phyloP scores from a whole-genome alignment of 2,888 invertebrate species.

The Osmoderma eremita region DNA sequence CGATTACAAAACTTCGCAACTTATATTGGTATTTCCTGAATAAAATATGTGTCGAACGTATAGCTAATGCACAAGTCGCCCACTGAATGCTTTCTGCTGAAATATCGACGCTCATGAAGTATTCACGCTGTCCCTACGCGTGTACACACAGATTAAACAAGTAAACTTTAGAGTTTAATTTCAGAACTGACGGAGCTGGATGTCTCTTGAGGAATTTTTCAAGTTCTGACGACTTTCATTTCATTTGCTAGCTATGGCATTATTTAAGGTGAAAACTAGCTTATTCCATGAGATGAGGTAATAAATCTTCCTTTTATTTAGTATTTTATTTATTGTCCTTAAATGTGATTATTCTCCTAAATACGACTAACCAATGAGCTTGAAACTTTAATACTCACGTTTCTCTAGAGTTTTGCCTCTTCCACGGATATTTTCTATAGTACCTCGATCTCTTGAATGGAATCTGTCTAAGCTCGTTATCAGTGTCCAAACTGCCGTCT shows the following conservation, averaged over 20 bases:
- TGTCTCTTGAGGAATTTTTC: too few relatives aligned
- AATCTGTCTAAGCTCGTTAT: slow-evolving; percentile 31
- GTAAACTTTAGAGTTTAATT: too few relatives aligned
- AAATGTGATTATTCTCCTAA: background rate
- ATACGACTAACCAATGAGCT: background rate
- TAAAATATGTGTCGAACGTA: slow-evolving; percentile 1
- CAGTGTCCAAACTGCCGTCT: background rate
- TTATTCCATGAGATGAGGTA: too few relatives aligned
- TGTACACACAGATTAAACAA: background rate
- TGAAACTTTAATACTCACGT: slow-evolving; percentile 44
- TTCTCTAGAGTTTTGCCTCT: slow-evolving; percentile 66
- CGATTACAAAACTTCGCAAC: background rate
- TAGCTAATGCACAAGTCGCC: slow-evolving; percentile 19
- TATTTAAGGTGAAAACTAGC: too few relatives aligned
- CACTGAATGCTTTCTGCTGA: slow-evolving; percentile 1
- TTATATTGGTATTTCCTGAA: background rate
- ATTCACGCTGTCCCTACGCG: background rate
- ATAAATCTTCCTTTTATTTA: too few relatives aligned
- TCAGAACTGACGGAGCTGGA: too few relatives aligned
- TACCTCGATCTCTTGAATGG: slow-evolving; percentile 67
- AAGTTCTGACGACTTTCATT: too few relatives aligned
- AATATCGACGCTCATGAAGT: slow-evolving; percentile 12
- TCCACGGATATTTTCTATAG: slow-evolving; percentile 72
- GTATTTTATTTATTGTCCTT: background rate
- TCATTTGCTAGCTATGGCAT: too few relatives aligned